These are phyloP conservation scores for Cotesia glomerata DNA, from an alignment of 1,140 invertebrate genomes.

Conservation along the genomic window DNA sequence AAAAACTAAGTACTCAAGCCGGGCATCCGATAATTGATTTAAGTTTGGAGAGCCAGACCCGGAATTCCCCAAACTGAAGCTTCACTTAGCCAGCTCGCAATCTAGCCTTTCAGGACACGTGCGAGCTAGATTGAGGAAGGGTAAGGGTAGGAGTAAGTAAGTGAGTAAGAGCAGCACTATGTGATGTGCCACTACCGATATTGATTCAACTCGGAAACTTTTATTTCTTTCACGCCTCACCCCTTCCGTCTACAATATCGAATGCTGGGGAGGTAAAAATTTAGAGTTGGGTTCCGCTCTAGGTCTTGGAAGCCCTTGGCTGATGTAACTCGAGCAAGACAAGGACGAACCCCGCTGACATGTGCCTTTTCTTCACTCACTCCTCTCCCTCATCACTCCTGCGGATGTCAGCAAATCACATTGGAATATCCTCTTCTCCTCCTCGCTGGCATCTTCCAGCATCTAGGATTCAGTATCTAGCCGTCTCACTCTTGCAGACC, in stretches of 20 bases:
- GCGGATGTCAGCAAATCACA: slow-evolving; percentile 39
- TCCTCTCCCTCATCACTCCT: slow-evolving; percentile 27
- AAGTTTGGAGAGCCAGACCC: background rate
- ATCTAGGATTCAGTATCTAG: background rate
- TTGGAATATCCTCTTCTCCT: slow-evolving; percentile 36
- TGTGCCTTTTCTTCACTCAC: slow-evolving; percentile 28
- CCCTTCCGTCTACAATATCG: background rate
- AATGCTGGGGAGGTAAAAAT: slow-evolving; percentile 8
- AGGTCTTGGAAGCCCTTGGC: too few relatives aligned
- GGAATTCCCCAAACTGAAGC: too few relatives aligned
- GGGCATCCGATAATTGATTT: slow-evolving; percentile 7
- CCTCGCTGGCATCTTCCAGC: slow-evolving; percentile 9
- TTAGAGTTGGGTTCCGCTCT: background rate
- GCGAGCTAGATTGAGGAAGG: background rate
- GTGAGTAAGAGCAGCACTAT: slow-evolving; percentile 1
- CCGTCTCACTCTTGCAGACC: background rate
- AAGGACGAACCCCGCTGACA: slow-evolving; percentile 39
- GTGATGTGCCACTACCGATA: slow-evolving; percentile 25
- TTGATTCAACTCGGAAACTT: slow-evolving; percentile 33
- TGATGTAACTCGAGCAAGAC: background rate
- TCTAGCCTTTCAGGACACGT: slow-evolving; percentile 6
- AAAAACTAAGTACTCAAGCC: too few relatives aligned
- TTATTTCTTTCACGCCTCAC: slow-evolving; percentile 34
- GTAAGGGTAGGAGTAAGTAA: background rate
- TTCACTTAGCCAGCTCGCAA: background rate